These are phyloP conservation scores for Neodiprion virginianus DNA, from an alignment of 1,140 invertebrate species.

Conservation along the genomic window DNA sequence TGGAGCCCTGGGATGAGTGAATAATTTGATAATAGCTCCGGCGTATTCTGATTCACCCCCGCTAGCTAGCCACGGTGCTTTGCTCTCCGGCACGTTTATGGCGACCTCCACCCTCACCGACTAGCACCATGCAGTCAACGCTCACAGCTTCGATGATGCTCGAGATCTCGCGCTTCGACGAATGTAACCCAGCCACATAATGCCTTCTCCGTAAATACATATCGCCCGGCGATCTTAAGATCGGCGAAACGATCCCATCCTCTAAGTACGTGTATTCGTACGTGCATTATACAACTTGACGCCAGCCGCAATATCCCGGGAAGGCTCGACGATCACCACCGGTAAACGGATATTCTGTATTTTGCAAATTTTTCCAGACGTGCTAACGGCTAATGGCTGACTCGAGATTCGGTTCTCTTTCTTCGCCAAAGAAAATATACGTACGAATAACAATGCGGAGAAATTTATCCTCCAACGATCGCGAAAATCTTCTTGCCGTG, in stretches of 20 bases:
- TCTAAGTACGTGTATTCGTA: no score
- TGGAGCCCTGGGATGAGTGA: slow-evolving; percentile 55
- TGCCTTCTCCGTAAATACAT: no score
- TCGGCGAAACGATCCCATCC: no score
- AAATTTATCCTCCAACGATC: no score
- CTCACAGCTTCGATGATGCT: slow-evolving; percentile 33
- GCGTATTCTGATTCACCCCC: slow-evolving; percentile 23
- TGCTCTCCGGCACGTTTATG: slow-evolving; percentile 10
- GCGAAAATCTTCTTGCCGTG: no score
- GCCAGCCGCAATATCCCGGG: no score
- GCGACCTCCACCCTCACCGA: slow-evolving; percentile 8
- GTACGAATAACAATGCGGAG: no score
- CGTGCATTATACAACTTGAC: no score
- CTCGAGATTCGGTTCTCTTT: no score
- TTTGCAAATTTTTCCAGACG: slow-evolving; percentile 48
- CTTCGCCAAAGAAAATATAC: no score
- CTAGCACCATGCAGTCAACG: not conserved
- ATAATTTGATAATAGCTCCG: slow-evolving; percentile 59
- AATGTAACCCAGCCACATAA: not conserved
- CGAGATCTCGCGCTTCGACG: slow-evolving; percentile 50
- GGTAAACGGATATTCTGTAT: slow-evolving; percentile 50
- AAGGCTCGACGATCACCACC: slow-evolving; percentile 15
- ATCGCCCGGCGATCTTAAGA: no score
- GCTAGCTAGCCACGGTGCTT: not conserved
- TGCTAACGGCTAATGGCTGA: slow-evolving; percentile 50